Conservation (phyloP, 2,888 invertebrate genomes). For the Empis livida region DNA sequence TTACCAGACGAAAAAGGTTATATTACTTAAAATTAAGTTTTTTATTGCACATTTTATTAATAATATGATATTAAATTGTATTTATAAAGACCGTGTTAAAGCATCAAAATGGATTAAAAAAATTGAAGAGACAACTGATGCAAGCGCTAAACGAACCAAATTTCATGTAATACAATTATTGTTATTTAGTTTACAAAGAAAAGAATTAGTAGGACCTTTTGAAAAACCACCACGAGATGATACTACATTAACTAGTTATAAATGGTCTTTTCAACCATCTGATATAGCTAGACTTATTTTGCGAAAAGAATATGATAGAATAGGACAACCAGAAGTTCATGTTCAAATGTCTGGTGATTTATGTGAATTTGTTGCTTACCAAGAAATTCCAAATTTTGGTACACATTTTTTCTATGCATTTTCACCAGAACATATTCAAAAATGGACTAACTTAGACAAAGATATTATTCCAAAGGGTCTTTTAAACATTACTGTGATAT, state of each 20-base stretch:
- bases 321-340: constrained; percentile 22
- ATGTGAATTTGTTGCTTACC: constrained; percentile 36
- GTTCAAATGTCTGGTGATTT: constrained; percentile 33
- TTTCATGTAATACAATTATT: constrained; percentile 33
- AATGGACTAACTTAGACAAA: constrained; percentile 30
- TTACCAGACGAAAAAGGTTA: constrained; percentile 1
- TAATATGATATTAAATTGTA: background rate
- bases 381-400: constrained; percentile 39
- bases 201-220: constrained; percentile 33
- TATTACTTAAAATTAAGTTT: too few relatives aligned
- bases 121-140: constrained; percentile 7
- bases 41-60: too few relatives aligned
- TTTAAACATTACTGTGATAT: constrained; percentile 2
- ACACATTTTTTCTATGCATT: constrained; percentile 39
- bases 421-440: constrained; percentile 34
- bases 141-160: constrained; percentile 1
- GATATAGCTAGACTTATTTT: constrained; percentile 29
- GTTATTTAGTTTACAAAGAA: constrained; percentile 34
- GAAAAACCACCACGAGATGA: constrained; percentile 26
- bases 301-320: constrained; percentile 20
- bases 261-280: constrained; percentile 17
- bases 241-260: constrained; percentile 15
- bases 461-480: constrained; percentile 27
- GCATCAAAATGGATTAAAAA: constrained; percentile 15
- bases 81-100: constrained; percentile 10